These are phyloP conservation scores for Montipora sp. DNA, from an alignment of 64 coral and sea anemone genomes.

Conservation along the genomic window DNA sequence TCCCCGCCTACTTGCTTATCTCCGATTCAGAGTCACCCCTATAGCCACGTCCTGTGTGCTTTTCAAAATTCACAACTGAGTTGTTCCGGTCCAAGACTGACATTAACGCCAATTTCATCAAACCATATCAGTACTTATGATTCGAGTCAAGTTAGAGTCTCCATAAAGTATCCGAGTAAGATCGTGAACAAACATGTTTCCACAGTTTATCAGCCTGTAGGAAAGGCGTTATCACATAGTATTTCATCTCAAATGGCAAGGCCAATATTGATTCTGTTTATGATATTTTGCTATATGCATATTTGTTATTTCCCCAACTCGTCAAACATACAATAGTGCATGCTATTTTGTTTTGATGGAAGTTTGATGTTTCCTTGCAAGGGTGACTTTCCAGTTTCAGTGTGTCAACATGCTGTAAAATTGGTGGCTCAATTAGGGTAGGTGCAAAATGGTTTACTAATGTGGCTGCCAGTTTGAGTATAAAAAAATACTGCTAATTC, in stretches of 20 bases:
- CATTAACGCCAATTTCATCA: not conserved
- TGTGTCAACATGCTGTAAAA: no score
- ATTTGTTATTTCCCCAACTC: no score
- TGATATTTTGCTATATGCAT: no score
- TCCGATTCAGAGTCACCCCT: not conserved
- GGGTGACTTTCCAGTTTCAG: no score
- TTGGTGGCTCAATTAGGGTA: no score
- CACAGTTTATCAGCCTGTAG: conserved; percentile 40
- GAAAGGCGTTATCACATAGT: conserved; percentile 71
- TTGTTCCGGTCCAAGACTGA: not conserved
- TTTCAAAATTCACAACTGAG: not conserved
- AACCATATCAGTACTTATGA: not conserved
- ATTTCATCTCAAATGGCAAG: conserved; percentile 57
- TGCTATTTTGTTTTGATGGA: no score
- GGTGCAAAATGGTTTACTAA: no score
- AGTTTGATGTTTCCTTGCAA: no score
- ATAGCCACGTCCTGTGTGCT: not conserved
- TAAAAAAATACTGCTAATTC: no score
- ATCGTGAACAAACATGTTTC: conserved; percentile 53
- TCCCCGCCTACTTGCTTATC: not conserved
- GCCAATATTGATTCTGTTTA: no score
- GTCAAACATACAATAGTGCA: no score
- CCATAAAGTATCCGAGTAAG: conserved; percentile 68
- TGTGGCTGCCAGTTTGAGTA: no score
- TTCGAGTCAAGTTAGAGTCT: conserved; percentile 43